Evolutionary conservation across 2,888 invertebrate species (phyloP), one percentile per base, ranked within the genome.

Genomic region (Drosophila leonis): DNA sequence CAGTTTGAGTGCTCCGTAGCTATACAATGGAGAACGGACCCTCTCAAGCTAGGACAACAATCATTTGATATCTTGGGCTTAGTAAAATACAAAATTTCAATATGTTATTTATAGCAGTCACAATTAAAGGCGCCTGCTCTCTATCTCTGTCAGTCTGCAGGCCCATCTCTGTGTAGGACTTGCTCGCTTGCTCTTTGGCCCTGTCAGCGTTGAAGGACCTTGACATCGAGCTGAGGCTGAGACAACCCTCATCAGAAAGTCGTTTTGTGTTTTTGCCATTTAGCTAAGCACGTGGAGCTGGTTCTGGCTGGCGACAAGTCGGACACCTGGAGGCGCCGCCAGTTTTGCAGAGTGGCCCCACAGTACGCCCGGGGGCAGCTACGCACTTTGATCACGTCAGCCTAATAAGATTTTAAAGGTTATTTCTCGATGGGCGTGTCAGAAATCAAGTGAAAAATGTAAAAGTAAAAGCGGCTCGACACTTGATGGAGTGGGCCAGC

Each of bases 401-500:
- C 65, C 73, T 87, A 87, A 87, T 88, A 75, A 65, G 75, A 90
- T 87, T 88, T 84, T 72, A 75, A 79, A 73, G 75, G 65, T 60
- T 67, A 72, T 78, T 76, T 60, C 37, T 24, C 42, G 20, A 2
- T 46, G 56, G 61, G 29, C 51, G 69, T 68, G 61, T 60, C 70
- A 56, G 63, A 55, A 72, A 72, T 70, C 75, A 59, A 67, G 70
- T 69, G 75, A 75, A 82, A 82, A 78, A 82, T 84, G 78, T 57
- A 54, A 52, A 27, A 68, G 74, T 57, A 54, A 52, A 27, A 66
- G 74, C 56, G 48, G 65, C 61, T 56, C 24, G 57, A 60, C 72
- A 60, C 60, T 48, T 35, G 56, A 54, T 33, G 66, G 9, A 48
- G 54, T 39, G 54, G 29, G 54, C 1, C 7, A n/a, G n/a, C n/a